Base-by-base conservation (phyloP, 2,888 invertebrate genomes). In the Caenorhabditis virilis region DNA sequence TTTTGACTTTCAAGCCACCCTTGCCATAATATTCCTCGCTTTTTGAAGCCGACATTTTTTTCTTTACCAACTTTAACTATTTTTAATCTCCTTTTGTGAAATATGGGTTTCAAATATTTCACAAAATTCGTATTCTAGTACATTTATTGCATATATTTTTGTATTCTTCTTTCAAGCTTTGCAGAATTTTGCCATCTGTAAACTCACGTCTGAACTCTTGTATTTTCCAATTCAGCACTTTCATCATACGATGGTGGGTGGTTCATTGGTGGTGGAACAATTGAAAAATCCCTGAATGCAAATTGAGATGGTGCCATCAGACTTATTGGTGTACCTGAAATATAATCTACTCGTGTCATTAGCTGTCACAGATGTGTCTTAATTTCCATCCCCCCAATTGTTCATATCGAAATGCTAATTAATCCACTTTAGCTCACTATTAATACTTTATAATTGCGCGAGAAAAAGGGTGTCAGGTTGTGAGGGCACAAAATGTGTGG, bases 381-480 rank as follows among this genome's bases (percentile, higher is more conserved):
- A 30, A 13, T 13, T 9, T 30, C 13, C 30, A 30, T 46, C 18
- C 22, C 45, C 6, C 2, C 16, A 27, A 25, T 23, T 25, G 41
- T 25, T 43, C 42, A 27, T 42, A 46, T 30, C 41, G 30, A 43
- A 45, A 50, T 45, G 41, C 57, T 57, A 63, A 63, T 63, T 63
- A 57, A 54, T 57, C 63, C 57, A 63, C 57, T 63, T 45, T 63
- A 53, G 56, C 46, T 61, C 55, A 55, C 50, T 61, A 51, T 49
- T 60, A 54, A 39, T 43, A 49, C 53, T 35, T 30, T 45, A 53
- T 63, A 63, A 63, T 63, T 63, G 57, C 45, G 50, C 53, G 61
- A 61, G n/a, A n/a, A n/a, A n/a, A n/a, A 51, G 63, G 57, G 63
- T 63, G 63, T 63, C 63, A 63, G 53, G 47, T 62, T 46, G n/a